These are phyloP conservation scores for Eulemur macaco DNA, from an alignment of 2,113 vertebrate genomes.

Conservation along the genomic window DNA sequence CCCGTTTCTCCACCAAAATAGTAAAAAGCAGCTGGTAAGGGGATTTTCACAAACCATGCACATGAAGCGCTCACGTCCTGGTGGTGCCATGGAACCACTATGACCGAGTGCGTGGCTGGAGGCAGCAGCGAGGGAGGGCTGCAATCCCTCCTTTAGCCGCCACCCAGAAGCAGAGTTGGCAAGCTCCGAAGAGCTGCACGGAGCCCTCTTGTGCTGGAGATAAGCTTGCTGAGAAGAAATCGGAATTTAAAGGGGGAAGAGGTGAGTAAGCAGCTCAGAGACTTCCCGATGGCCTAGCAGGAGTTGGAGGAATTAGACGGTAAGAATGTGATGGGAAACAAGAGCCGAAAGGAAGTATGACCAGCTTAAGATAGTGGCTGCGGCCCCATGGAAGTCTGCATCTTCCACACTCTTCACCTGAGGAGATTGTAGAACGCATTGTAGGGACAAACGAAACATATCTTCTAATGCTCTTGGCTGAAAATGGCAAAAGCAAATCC, in stretches of 20 bases:
- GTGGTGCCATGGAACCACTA: rapidly evolving
- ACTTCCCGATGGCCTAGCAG: background rate
- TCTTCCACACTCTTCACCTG: background rate
- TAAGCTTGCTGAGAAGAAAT: background rate
- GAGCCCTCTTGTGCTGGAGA: background rate
- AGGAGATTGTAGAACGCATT: background rate
- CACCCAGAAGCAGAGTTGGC: background rate
- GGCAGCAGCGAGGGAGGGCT: background rate
- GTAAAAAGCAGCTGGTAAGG: background rate
- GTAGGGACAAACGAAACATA: background rate
- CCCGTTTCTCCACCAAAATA: background rate
- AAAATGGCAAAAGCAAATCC: conserved; percentile 34
- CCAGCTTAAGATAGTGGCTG: background rate
- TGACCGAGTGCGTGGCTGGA: background rate
- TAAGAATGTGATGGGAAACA: background rate
- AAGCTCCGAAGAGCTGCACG: background rate
- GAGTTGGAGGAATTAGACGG: background rate
- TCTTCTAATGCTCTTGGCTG: conserved; percentile 32
- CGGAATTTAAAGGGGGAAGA: background rate
- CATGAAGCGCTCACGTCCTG: background rate
- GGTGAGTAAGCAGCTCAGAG: background rate
- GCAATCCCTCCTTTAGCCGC: rapidly evolving
- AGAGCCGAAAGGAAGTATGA: background rate
- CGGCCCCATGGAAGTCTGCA: background rate
- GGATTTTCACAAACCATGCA: background rate